Evolutionary conservation across 2,888 invertebrate genomes (phyloP), one percentile per base, ranked within the genome.

Genomic region (Drosophila sordidula): DNA sequence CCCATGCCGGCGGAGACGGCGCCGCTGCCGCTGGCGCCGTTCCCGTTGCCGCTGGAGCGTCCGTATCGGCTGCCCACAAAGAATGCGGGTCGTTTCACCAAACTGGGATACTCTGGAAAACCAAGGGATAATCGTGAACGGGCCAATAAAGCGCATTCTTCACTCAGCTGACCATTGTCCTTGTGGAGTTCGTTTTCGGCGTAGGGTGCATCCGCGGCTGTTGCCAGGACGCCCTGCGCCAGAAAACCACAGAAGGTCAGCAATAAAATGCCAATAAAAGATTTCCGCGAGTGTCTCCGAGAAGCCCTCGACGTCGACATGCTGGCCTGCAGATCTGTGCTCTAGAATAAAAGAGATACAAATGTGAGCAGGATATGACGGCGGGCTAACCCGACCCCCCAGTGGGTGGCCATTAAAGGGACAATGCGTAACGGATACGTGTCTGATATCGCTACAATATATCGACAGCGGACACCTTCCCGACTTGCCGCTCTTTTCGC

Each of bases 51-150:
- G 18, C 76, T 76, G 1, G 93, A 92, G 42, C 93, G 89, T 12
- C 93, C 93, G 75, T 93, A 93, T 12, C 93, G 91, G 49, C 93
- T 93, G 55, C 93, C 93, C 65, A 93, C 90, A 83, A 92, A 93
- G 82, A 93, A 93, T 18, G 91, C 87, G 44, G 92, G 91, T 34
- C 93, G 87, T 67, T 92, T 91, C 64, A 87, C 78, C 65, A 86
- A 56, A 59, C 78, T 66, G 44, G 87, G 50, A 64, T 80, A 58
- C 32, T 80, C 90, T 84, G 58, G 12, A 50, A 11, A 8, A 26
- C 12, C 14, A 22, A 32, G 4, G 3, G 12, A 18, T 18, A 47
- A 41, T 25, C n/a, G 0, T 36, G 12, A 12, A 9, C 25, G 3
- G 45, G 11, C 8, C 25, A n/a, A n/a, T n/a, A 2, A 26, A 42